phyloP scores from a whole-genome alignment of 1,140 invertebrate species.

The Ceratitis capitata region DNA sequence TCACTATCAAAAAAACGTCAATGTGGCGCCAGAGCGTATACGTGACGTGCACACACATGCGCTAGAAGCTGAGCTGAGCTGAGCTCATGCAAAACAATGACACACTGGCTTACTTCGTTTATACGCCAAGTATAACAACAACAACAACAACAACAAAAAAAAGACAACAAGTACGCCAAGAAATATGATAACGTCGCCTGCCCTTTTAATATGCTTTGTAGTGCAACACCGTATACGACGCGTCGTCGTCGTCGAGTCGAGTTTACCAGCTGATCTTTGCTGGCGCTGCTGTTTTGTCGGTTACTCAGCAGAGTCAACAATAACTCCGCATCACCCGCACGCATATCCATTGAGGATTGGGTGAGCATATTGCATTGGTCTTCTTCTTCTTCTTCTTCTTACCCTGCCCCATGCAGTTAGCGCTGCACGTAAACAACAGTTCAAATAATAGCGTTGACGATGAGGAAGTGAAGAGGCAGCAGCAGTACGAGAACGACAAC shows the following conservation, averaged over 20 bases:
- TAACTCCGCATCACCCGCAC: neutral
- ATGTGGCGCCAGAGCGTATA: neutral
- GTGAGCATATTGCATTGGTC: neutral
- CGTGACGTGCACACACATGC: neutral
- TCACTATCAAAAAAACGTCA: neutral
- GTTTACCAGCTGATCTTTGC: slow-evolving; percentile 29
- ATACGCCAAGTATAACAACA: neutral
- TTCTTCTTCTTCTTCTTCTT: no score
- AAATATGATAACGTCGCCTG: neutral
- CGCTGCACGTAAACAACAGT: slow-evolving; percentile 28
- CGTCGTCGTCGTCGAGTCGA: no score
- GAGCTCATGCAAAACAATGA: neutral
- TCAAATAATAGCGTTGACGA: neutral
- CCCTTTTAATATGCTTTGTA: neutral
- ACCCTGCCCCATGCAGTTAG: no score
- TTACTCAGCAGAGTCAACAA: neutral
- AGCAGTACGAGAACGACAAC: neutral
- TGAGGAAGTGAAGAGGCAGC: neutral
- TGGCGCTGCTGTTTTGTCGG: slow-evolving; percentile 9
- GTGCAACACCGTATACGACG: neutral
- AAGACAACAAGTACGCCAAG: neutral
- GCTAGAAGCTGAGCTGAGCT: no score
- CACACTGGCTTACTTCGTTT: neutral
- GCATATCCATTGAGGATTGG: no score
- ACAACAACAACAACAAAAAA: neutral